Base-by-base conservation (phyloP, 2,888 invertebrate genomes). In the Autographa pulchrina region DNA sequence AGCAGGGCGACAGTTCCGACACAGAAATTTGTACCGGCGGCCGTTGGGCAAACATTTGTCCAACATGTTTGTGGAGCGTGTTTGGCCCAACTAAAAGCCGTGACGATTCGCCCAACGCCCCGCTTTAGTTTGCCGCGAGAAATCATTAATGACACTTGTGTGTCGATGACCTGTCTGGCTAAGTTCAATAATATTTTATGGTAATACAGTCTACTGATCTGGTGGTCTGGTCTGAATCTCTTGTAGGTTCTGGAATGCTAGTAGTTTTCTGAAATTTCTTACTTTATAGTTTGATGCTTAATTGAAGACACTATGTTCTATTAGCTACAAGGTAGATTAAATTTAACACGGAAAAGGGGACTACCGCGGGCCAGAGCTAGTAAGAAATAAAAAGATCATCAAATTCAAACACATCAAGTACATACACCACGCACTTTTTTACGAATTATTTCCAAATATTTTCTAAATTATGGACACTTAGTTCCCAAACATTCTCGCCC, bases 21-120 rank as follows among this genome's bases (percentile, higher is more conserved):
- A 92, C 89, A 90, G 80, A 91, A 91, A 91, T 91, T 90, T 90
- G 90, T 90, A 86, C 82, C 82, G 85, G 85, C 82, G 85, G 85
- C 86, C 89, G 86, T 85, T 87, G 65, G 80, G 73, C 90, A 88
- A 92, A 92, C 90, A 92, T 92, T 91, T 88, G 83, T 72, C 80
- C 80, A 87, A 84, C 82, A 84, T 88, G 85, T 90, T 89, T 89
- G 88, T 83, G 75, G 72, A 81, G 82, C 82, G 81, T 92, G 92
- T 92, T 92, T 92, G 92, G 84, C 85, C 84, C 88, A 78, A 89
- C 90, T 93, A 94, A 94, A 93, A 94, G 93, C 86, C 94, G 91
- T 93, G 92, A 92, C 93, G 82, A 66, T 63, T 80, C 83, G 86
- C 84, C 86, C 71, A 84, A 90, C 90, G 91, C 91, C 89, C 92